Percentiles rank a stretch among this genome's conserved stretches.
These are phyloP conservation scores for Coryphaenoides rupestris DNA, from an alignment of 2,113 vertebrate species.

Conservation along the genomic window DNA sequence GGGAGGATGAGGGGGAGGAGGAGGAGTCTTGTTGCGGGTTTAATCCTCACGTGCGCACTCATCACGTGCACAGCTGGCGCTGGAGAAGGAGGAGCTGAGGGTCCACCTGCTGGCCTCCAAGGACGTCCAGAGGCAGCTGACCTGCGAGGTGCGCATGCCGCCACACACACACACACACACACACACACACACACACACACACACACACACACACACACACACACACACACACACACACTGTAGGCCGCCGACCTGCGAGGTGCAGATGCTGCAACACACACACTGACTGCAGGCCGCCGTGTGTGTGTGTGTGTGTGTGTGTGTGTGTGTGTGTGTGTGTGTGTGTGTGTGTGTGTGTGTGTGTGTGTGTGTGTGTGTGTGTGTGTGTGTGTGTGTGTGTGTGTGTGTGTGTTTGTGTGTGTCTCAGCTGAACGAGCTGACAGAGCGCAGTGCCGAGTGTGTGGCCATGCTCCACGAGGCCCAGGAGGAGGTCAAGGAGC, in stretches of 20 bases:
- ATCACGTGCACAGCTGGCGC: conserved; percentile 79
- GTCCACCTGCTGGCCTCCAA: conserved; percentile 96
- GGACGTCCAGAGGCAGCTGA: conserved; percentile 93
- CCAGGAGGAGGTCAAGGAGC: conserved; percentile 88
- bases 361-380: conserved; percentile 1
- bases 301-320: no score
- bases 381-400: no score
- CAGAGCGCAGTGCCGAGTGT: conserved; percentile 88
- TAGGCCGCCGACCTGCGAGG: no score
- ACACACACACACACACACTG: no score
- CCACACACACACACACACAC: conserved; percentile 2
- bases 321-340: no score
- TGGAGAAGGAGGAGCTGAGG: conserved; percentile 96
- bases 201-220: no score
- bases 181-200: no score
- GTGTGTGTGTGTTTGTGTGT: conserved; percentile 10
- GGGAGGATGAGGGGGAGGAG: no score
- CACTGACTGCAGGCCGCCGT: no score
- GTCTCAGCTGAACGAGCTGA: conserved; percentile 86
- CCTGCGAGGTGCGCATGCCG: conserved; percentile 80
- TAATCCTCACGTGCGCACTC: background rate
- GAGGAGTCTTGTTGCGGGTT: no score
- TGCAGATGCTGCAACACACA: no score
- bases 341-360: no score
- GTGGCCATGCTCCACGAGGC: conserved; percentile 93